Evolutionary conservation across 2,797 vertebrate genomes (phyloP), one percentile per base, ranked within the genome.

Genomic region (Vipera ursinii): DNA sequence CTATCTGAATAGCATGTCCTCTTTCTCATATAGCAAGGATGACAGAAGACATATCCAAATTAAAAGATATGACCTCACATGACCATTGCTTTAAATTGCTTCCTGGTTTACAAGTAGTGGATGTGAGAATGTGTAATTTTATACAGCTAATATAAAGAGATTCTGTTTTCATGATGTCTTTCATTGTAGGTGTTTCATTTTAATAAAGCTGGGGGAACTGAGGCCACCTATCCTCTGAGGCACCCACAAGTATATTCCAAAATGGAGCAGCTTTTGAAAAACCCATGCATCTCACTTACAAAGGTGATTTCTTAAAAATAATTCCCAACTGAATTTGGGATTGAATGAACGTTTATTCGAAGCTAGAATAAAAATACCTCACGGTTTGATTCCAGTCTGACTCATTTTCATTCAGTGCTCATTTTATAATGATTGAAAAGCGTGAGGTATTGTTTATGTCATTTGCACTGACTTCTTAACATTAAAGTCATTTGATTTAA

Each of bases 181-280:
- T 53, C 44, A 91, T 53, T 91, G 0, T 5, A 98, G 98, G 97
- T 97, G 22, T 95, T 98, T 93, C 96, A 97, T 85, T 97, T 98
- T 59, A 93, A 95, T 63, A 93, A 93, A 93, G 90, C 82, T 87
- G 95, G 93, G 69, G 92, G 17, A 93, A 4, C 10, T 28, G 94
- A 51, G 59, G 85, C 90, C 0, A 10, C 89, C 20, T 90, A 63
- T 10, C 82, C 89, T 1, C 96, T 53, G 26, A 94, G 95, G 88
- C 95, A 90, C 86, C 96, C 95, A 14, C 59, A 60, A 0, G 87
- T 94, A 1, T 96, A 93, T 91, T 87, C 95, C 55, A 96, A 94
- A 92, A 95, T 14, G 0, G 96, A 97, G 82, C 93, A 97, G 0
- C 38, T 3, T 38, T 93, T 96, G 91, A 93, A 92, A 28, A 95